Conservation (phyloP, 2,113 vertebrate genomes). For the Lathamus discolor region DNA sequence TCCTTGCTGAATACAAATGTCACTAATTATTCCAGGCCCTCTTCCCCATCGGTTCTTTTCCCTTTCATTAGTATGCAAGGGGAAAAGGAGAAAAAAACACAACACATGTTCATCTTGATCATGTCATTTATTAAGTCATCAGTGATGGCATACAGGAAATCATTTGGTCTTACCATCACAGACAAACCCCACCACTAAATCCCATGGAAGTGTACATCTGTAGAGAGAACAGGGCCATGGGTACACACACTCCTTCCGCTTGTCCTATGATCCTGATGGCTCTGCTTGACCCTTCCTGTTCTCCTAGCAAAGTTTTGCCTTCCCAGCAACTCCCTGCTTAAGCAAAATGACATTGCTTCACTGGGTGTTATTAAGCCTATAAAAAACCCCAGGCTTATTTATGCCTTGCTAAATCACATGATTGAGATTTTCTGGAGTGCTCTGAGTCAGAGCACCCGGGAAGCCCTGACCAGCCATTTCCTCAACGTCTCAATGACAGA, state of each 20-base stretch:
- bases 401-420: neutral
- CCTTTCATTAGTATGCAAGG: neutral
- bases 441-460: neutral
- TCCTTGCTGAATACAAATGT: neutral
- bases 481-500: neutral
- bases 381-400: neutral
- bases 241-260: neutral
- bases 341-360: neutral
- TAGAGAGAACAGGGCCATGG: neutral
- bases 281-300: neutral
- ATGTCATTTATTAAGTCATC: neutral
- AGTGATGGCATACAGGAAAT: neutral
- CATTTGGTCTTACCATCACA: rapidly evolving
- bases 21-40: neutral
- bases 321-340: neutral
- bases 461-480: neutral
- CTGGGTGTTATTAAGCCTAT: neutral
- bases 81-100: neutral
- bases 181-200: neutral
- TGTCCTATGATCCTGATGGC: neutral
- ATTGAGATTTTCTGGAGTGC: neutral
- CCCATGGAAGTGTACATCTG: rapidly evolving
- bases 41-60: neutral
- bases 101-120: neutral
- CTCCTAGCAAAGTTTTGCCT: neutral